Evolutionary conservation across 2,797 vertebrate species (phyloP).

Genomic region (Poecilia picta): DNA sequence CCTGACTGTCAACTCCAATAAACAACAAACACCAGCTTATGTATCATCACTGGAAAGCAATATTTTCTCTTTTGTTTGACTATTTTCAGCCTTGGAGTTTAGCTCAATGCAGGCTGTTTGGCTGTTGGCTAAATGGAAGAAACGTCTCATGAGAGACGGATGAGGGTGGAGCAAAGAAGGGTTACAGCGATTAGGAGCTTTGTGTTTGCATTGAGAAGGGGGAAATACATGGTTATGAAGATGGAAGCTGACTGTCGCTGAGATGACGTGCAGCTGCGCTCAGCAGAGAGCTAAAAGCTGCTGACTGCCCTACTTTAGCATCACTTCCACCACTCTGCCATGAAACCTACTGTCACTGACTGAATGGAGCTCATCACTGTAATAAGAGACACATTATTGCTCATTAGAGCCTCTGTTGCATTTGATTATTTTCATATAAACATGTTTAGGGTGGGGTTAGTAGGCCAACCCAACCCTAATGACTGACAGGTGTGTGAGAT

Average conservation of each 20-base stretch:
- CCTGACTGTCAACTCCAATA: slow-evolving; percentile 54
- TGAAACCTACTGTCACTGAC: slow-evolving; percentile 27
- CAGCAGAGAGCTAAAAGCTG: slow-evolving; percentile 27
- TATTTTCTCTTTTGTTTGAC: slow-evolving; percentile 47
- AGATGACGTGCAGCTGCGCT: slow-evolving; percentile 28
- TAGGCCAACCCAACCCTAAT: slow-evolving; percentile 1
- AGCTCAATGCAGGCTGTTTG: slow-evolving; percentile 50
- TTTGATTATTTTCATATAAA: slow-evolving; percentile 38
- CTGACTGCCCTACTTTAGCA: slow-evolving; percentile 23
- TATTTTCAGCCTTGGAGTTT: slow-evolving; percentile 49
- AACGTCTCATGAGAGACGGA: slow-evolving; percentile 45
- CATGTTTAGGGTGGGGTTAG: not conserved
- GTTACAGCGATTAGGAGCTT: slow-evolving; percentile 59
- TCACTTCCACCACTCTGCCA: slow-evolving; percentile 14
- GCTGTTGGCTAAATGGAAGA: slow-evolving; percentile 45
- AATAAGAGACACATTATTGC: slow-evolving; percentile 32
- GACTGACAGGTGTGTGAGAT: slow-evolving; percentile 58
- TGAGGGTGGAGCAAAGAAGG: slow-evolving; percentile 51
- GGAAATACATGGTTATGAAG: slow-evolving; percentile 27
- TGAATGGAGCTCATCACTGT: slow-evolving; percentile 29
- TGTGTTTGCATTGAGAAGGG: slow-evolving; percentile 50
- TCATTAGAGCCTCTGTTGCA: slow-evolving; percentile 21
- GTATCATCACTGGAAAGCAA: slow-evolving; percentile 38
- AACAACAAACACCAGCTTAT: slow-evolving; percentile 57
- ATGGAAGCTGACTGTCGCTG: slow-evolving; percentile 40